phyloP scores from a whole-genome alignment of 2,888 invertebrate genomes.

The Troglohyphantes excavatus region DNA sequence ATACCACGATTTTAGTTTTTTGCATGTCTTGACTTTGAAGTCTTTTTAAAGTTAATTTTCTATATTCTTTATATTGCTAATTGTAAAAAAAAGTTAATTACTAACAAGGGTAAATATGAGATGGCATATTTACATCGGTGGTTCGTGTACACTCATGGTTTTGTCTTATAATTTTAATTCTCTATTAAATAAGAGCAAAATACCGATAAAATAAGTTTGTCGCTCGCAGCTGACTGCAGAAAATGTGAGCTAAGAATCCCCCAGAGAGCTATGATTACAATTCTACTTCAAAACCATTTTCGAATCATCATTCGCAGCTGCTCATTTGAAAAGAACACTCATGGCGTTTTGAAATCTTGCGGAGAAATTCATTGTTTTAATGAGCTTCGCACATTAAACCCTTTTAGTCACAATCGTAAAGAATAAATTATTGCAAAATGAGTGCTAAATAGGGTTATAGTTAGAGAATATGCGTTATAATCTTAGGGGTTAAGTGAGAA shows the following conservation, averaged over 20 bases:
- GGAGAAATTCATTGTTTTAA: constrained; percentile 41
- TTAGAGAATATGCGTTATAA: no score
- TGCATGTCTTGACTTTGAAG: no score
- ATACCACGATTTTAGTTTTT: no score
- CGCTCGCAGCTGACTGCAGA: constrained; percentile 38
- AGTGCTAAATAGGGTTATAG: no score
- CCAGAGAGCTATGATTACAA: constrained; percentile 55
- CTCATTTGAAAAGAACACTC: constrained; percentile 14
- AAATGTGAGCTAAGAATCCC: constrained; percentile 43
- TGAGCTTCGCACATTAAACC: not conserved
- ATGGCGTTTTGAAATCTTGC: constrained; percentile 9
- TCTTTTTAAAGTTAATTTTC: no score
- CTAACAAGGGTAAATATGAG: no score
- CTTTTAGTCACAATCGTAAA: not conserved
- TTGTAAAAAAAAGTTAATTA: no score
- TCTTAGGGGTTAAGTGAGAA: no score
- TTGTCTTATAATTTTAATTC: no score
- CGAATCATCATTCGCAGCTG: constrained; percentile 70
- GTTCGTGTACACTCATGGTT: no score
- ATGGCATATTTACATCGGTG: no score
- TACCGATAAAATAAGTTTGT: constrained; percentile 43
- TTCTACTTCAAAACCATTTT: constrained; percentile 36
- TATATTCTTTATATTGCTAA: no score
- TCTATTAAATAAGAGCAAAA: not conserved
- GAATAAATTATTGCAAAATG: not conserved